These are phyloP conservation scores for Carcina quercana DNA, from an alignment of 2,888 invertebrate genomes.

Conservation along the genomic window DNA sequence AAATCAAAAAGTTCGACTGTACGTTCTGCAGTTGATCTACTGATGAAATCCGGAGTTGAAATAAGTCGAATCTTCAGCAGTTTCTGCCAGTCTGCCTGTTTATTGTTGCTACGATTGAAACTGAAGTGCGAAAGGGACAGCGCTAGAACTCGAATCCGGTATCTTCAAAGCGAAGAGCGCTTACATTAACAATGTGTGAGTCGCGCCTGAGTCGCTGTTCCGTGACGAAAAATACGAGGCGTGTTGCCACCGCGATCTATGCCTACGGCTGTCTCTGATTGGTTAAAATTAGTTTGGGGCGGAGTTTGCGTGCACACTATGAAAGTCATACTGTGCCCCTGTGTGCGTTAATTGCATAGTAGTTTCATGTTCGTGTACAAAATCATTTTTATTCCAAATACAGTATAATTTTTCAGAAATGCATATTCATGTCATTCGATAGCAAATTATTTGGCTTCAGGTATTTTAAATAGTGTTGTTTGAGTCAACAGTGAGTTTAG, in stretches of 20 bases:
- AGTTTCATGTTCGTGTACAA: constrained; percentile 55
- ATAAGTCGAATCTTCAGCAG: background rate
- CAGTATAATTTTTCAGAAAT: constrained; percentile 47
- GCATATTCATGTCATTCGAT: constrained; percentile 3
- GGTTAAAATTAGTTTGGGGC: constrained; percentile 64
- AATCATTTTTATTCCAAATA: constrained; percentile 45
- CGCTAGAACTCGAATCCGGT: constrained; percentile 54
- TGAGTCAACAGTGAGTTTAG: too few species aligned
- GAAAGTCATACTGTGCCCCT: constrained; percentile 37
- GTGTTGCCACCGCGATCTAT: constrained; percentile 69
- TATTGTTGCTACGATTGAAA: constrained; percentile 11
- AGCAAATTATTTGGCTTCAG: too few species aligned
- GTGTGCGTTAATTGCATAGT: constrained; percentile 72
- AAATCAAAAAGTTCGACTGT: constrained; percentile 2
- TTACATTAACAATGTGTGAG: constrained; percentile 70
- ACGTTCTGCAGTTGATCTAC: background rate
- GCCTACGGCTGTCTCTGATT: constrained; percentile 51
- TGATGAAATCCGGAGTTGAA: background rate
- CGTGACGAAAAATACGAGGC: constrained; percentile 71
- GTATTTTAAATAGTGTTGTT: too few species aligned
- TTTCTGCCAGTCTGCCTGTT: background rate
- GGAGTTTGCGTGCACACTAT: constrained; percentile 62
- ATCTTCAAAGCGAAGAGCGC: constrained; percentile 63
- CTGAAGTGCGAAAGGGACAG: constrained; percentile 56
- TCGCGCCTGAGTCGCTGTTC: constrained; percentile 72